These are phyloP conservation scores for Polyodon spathula DNA, from an alignment of 2,113 vertebrate genomes.

Conservation along the genomic window DNA sequence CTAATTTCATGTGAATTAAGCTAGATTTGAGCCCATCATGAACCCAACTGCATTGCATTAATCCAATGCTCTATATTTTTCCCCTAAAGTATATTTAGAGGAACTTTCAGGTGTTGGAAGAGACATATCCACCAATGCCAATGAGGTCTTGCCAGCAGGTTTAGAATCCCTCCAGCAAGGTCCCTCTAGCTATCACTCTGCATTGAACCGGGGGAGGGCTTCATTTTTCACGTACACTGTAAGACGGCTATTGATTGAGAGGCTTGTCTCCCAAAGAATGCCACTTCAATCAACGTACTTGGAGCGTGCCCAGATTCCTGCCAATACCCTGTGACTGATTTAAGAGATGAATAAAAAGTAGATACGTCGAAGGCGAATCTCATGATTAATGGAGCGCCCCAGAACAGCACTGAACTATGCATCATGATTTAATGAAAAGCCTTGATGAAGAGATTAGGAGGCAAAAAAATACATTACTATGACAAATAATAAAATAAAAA, in stretches of 20 bases:
- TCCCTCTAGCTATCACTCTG: constrained; percentile 16
- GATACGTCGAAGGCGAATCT: constrained; percentile 70
- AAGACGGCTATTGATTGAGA: constrained; percentile 65
- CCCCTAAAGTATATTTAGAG: too few relatives aligned
- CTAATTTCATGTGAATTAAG: too few relatives aligned
- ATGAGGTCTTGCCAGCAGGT: constrained; percentile 1
- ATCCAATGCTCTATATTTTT: too few relatives aligned
- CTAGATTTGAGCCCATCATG: too few relatives aligned
- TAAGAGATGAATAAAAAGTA: constrained; percentile 83
- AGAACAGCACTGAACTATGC: constrained; percentile 70
- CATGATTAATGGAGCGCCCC: constrained; percentile 76
- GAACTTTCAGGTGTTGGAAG: too few relatives aligned
- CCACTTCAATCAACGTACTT: constrained; percentile 65
- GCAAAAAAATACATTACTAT: constrained; percentile 52
- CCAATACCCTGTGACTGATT: constrained; percentile 77
- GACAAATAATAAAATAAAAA: constrained; percentile 56
- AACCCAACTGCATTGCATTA: too few relatives aligned
- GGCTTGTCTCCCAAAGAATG: constrained; percentile 71
- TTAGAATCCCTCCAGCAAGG: constrained; percentile 1
- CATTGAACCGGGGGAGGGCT: constrained; percentile 40
- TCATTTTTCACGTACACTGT: constrained; percentile 72
- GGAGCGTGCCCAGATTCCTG: constrained; percentile 49
- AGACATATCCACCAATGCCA: not conserved
- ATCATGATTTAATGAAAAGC: constrained; percentile 84
- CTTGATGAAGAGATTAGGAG: constrained; percentile 65